Percentiles rank a stretch among this genome's conserved stretches.
These are phyloP conservation scores for Ariolimax columbianus DNA, from an alignment of 2,888 invertebrate species.

Conservation along the genomic window DNA sequence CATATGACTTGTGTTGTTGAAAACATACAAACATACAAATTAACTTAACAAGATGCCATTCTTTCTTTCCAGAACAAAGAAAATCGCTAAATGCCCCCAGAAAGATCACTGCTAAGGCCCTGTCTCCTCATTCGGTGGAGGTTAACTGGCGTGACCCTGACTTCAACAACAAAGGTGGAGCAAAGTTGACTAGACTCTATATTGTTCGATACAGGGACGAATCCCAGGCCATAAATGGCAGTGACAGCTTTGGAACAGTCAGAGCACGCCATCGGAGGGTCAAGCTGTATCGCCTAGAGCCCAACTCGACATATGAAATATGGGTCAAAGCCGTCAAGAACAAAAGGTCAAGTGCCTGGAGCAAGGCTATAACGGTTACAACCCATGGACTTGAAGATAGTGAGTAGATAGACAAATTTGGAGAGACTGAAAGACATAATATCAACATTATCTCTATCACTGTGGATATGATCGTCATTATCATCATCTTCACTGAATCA, in stretches of 20 bases:
- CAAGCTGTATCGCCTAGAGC: constrained; percentile 41
- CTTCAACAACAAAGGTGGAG: not conserved
- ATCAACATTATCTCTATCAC: no score
- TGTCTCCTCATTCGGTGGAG: constrained; percentile 51
- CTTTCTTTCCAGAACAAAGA: constrained; percentile 30
- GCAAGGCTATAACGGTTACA: constrained; percentile 37
- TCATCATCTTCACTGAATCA: no score
- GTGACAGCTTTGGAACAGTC: constrained; percentile 16
- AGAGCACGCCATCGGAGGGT: constrained; percentile 30
- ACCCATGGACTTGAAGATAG: constrained; percentile 24
- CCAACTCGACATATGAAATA: constrained; percentile 54
- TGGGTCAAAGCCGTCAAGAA: constrained; percentile 49
- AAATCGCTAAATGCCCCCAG: constrained; percentile 45
- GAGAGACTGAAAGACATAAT: no score
- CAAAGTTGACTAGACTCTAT: constrained; percentile 37
- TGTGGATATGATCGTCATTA: no score
- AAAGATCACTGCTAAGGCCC: constrained; percentile 44
- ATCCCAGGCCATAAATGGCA: not conserved
- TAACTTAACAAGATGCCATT: not conserved
- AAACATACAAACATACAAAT: not conserved
- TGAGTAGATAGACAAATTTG: not conserved
- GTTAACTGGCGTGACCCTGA: constrained; percentile 55
- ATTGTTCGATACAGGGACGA: constrained; percentile 45
- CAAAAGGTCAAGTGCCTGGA: constrained; percentile 52
- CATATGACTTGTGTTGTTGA: no score